Conservation (phyloP, 1,140 invertebrate genomes). For the Meteorus sp. region DNA sequence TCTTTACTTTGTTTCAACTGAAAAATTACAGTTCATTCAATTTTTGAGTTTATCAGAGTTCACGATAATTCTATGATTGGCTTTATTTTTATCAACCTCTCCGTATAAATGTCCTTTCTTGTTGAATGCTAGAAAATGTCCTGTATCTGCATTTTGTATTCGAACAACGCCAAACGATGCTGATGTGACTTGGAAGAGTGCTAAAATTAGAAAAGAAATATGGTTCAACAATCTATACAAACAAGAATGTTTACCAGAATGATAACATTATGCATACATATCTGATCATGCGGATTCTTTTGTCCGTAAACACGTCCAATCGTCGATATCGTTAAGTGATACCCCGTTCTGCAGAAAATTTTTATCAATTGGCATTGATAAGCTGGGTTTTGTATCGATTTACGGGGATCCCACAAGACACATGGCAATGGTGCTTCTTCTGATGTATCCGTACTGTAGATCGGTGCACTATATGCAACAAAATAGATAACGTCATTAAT, state of each 20-base stretch:
- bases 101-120: slow-evolving; percentile 65
- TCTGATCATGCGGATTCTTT: slow-evolving; percentile 56
- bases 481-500: slow-evolving; percentile 2
- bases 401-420: slow-evolving; percentile 43
- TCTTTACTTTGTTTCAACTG: slow-evolving; percentile 59
- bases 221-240: background rate
- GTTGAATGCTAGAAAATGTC: slow-evolving; percentile 66
- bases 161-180: slow-evolving; percentile 59
- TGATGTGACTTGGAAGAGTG: slow-evolving; percentile 61
- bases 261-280: slow-evolving; percentile 58
- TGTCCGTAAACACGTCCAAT: slow-evolving; percentile 61
- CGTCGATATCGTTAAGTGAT: slow-evolving; percentile 61
- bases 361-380: slow-evolving; percentile 54
- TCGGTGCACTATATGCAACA: background rate
- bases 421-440: slow-evolving; percentile 28
- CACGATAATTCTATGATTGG: background rate
- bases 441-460: slow-evolving; percentile 16
- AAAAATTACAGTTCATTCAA: slow-evolving; percentile 35
- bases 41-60: background rate
- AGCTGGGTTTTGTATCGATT: slow-evolving; percentile 38
- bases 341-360: slow-evolving; percentile 63
- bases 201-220: slow-evolving; percentile 41
- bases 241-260: too few relatives aligned
- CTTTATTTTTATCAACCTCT: slow-evolving; percentile 55
- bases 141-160: slow-evolving; percentile 63